Conservation (phyloP, 92 coral and sea anemone species). For the Phenganax subtilis region DNA sequence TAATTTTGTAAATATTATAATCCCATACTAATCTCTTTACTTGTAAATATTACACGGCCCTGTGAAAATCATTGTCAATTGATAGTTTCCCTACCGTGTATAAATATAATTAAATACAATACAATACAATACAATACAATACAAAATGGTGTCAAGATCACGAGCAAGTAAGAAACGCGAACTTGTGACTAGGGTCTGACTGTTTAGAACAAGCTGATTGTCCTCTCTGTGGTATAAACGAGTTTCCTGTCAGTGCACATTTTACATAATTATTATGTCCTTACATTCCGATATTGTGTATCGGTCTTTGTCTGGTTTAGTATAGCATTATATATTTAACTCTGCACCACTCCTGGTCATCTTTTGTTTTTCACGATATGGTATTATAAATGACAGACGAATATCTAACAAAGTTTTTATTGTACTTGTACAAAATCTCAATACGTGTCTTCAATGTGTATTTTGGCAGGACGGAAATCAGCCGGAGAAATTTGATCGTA, state of each 20-base stretch:
- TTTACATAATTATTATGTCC: not conserved
- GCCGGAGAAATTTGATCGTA: slow-evolving; percentile 16
- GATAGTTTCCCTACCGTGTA: too few relatives aligned
- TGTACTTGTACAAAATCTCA: slow-evolving; percentile 14
- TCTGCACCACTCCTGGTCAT: not conserved
- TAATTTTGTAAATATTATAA: too few relatives aligned
- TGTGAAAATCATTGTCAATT: too few relatives aligned
- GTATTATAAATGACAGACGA: not conserved
- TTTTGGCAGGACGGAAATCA: not conserved
- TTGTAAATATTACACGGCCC: too few relatives aligned
- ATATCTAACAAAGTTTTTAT: not conserved
- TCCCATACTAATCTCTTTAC: too few relatives aligned
- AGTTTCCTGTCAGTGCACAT: slow-evolving; percentile 18
- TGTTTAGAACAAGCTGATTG: not conserved
- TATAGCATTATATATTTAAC: not conserved
- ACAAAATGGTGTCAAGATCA: too few relatives aligned
- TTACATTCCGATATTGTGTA: not conserved
- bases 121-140: too few relatives aligned
- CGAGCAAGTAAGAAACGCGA: too few relatives aligned
- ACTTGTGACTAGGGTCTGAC: too few relatives aligned
- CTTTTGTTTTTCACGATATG: not conserved
- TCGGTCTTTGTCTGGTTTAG: not conserved
- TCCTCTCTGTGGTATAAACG: not conserved
- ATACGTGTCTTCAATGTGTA: not conserved
- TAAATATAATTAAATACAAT: too few relatives aligned